Conservation (phyloP, 2,113 vertebrate genomes). For the Indicator indicator region DNA sequence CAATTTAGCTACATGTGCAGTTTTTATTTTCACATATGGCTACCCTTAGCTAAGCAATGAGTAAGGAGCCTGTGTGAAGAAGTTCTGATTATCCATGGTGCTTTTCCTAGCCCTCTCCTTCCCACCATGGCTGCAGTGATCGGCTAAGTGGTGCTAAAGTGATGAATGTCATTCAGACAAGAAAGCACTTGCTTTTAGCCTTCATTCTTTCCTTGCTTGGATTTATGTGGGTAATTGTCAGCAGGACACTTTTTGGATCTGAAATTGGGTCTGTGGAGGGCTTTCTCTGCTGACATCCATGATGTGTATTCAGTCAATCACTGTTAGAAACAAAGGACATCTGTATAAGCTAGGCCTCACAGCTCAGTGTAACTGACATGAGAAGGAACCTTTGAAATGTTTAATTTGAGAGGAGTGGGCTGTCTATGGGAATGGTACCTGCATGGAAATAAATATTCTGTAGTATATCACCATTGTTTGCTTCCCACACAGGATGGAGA, state of each 20-base stretch:
- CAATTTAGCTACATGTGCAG: not conserved
- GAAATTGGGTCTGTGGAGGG: not conserved
- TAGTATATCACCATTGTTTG: not conserved
- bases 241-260: conserved; percentile 10
- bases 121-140: not conserved
- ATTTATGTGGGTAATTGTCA: conserved; percentile 32
- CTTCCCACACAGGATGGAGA: not conserved
- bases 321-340: conserved; percentile 1
- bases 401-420: not conserved
- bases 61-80: not conserved
- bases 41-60: not conserved
- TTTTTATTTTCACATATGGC: not conserved
- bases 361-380: not conserved
- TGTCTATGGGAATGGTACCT: not conserved
- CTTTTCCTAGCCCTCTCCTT: not conserved
- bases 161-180: conserved; percentile 3
- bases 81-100: not conserved
- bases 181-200: not conserved
- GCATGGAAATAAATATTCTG: not conserved
- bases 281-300: not conserved
- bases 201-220: conserved; percentile 14
- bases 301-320: not conserved
- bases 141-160: not conserved
- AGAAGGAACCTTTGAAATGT: not conserved
- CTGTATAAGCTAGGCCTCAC: not conserved